Conservation (phyloP, 2,797 vertebrate species). For the Prionace glauca region DNA sequence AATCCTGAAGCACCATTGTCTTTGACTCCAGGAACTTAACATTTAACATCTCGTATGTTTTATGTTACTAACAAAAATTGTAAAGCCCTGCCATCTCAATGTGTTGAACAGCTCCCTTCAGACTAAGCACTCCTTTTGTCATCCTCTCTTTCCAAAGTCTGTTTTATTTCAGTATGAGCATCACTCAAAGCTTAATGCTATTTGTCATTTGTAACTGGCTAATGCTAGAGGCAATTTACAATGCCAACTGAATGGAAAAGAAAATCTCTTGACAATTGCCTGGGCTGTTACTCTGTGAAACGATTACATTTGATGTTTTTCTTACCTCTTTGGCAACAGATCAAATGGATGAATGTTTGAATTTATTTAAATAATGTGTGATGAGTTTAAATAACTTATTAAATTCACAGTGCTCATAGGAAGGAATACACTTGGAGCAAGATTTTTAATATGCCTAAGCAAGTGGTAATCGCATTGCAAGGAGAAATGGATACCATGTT, state of each 20-base stretch:
- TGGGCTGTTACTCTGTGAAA: conserved; percentile 38
- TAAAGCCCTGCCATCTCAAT: neutral
- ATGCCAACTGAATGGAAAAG: conserved; percentile 55
- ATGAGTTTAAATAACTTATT: neutral
- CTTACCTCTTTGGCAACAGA: conserved; percentile 34
- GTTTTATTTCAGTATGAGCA: conserved; percentile 59
- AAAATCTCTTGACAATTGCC: conserved; percentile 56
- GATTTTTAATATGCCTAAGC: conserved; percentile 1
- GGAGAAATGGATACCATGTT: conserved; percentile 12
- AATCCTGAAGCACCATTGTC: conserved; percentile 29
- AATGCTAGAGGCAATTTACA: conserved; percentile 55
- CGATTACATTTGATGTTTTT: conserved; percentile 28
- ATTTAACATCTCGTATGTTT: conserved; percentile 24
- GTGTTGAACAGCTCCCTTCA: neutral
- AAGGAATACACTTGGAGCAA: neutral
- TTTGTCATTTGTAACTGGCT: conserved; percentile 61
- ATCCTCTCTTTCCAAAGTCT: conserved; percentile 46
- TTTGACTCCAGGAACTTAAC: conserved; percentile 33
- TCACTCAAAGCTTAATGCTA: conserved; percentile 61
- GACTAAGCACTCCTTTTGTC: conserved; percentile 36
- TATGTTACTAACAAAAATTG: conserved; percentile 30
- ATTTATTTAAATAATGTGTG: neutral
- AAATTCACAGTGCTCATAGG: neutral
- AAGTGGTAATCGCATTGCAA: conserved; percentile 5
- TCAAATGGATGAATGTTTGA: neutral